phyloP scores from a whole-genome alignment of 2,888 invertebrate species.

The Euclidia mi region DNA sequence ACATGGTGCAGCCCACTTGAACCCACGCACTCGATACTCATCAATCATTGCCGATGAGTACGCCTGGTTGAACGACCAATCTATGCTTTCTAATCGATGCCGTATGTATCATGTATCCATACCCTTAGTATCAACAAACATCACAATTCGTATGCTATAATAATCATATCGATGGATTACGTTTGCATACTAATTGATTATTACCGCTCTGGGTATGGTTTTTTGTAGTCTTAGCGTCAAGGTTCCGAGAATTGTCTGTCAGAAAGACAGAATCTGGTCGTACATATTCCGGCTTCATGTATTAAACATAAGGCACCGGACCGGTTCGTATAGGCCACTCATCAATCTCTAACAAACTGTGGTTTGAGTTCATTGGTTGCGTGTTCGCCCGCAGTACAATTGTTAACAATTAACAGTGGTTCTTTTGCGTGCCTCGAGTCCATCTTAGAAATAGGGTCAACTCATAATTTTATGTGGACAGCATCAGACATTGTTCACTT shows the following conservation, averaged over 20 bases:
- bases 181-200: conserved; percentile 61
- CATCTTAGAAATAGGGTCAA: conserved; percentile 84
- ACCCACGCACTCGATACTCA: conserved; percentile 79
- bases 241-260: conserved; percentile 48
- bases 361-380: conserved; percentile 80
- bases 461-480: conserved; percentile 61
- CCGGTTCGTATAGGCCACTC: conserved; percentile 54
- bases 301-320: conserved; percentile 46
- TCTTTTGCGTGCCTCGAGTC: conserved; percentile 85
- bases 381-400: conserved; percentile 85
- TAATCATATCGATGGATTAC: conserved; percentile 41
- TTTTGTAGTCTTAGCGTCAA: conserved; percentile 52
- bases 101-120: conserved; percentile 48
- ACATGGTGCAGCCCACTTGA: conserved; percentile 77
- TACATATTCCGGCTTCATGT: conserved; percentile 46
- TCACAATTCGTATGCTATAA: conserved; percentile 56
- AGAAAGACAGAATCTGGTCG: conserved; percentile 42
- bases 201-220: conserved; percentile 52
- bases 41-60: conserved; percentile 79
- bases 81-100: conserved; percentile 73
- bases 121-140: conserved; percentile 58
- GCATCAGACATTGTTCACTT: conserved; percentile 34
- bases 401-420: conserved; percentile 85
- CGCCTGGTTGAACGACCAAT: conserved; percentile 70
- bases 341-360: conserved; percentile 64